phyloP scores from a whole-genome alignment of 2,888 invertebrate species.

The Clostera curtula region DNA sequence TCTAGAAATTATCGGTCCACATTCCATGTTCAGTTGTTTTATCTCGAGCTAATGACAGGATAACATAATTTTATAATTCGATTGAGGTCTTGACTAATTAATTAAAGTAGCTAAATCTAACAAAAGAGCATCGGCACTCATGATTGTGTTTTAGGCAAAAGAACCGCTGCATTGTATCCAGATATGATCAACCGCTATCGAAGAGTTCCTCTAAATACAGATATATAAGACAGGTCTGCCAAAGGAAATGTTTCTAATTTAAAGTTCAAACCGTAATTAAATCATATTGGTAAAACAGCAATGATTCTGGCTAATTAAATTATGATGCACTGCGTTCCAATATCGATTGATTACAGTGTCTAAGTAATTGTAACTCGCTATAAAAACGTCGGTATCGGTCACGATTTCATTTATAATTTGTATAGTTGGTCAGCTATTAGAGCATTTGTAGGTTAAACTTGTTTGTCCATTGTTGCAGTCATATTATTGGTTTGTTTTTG shows the following conservation, averaged over 20 bases:
- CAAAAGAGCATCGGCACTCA: too few relatives aligned
- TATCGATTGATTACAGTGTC: constrained; percentile 24
- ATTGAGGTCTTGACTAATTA: not conserved
- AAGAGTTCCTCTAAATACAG: too few relatives aligned
- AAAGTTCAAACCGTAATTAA: too few relatives aligned
- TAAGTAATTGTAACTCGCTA: constrained; percentile 16
- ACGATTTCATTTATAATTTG: constrained; percentile 18
- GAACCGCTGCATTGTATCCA: too few relatives aligned
- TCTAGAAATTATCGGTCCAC: constrained; percentile 23
- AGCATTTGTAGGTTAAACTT: constrained; percentile 13
- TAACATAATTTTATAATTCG: constrained; percentile 11
- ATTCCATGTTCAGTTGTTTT: constrained; percentile 23
- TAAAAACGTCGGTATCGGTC: constrained; percentile 17
- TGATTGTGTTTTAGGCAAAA: too few relatives aligned
- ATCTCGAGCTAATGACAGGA: constrained; percentile 19
- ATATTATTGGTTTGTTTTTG: too few relatives aligned
- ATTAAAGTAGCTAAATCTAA: too few relatives aligned
- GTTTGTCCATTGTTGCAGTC: too few relatives aligned
- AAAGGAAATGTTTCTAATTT: too few relatives aligned
- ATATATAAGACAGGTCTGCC: too few relatives aligned
- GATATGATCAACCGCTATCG: too few relatives aligned
- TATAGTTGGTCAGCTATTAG: constrained; percentile 11
- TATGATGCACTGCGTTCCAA: constrained; percentile 18
- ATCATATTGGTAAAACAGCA: too few relatives aligned
- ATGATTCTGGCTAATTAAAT: constrained; percentile 15